Base-by-base conservation (phyloP, 1,140 invertebrate genomes). In the Nephila pilipes region DNA sequence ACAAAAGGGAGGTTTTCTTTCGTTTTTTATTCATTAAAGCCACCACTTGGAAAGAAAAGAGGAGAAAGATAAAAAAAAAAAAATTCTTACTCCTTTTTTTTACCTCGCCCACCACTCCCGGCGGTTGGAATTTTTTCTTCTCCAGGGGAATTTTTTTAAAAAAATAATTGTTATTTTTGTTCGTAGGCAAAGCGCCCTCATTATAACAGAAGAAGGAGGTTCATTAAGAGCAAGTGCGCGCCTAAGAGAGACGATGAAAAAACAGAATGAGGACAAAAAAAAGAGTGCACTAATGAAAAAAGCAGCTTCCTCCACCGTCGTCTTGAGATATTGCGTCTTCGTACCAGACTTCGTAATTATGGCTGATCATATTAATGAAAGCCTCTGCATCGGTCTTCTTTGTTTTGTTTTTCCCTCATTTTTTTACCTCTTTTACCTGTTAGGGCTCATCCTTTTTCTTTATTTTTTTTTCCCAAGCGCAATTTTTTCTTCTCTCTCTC, bases 311-410 rank as follows among this genome's bases (percentile, higher is more conserved):
- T 93, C 85, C 20, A 57, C 80, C 90, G 58, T 54, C 83, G 85
- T 79, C 91, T 93, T 93, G 91, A 87, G 85, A 81, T 93, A 88
- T 89, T 89, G 75, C 85, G 65, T 93, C 87, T 89, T 83, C 55
- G 69, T 83, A 58, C 79, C 36, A 88, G 85, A 81, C 92, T 93
- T 83, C 58, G 92, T 93, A 93, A 93, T 93, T 93, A 93, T 93
- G 92, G 92, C 92, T 93, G 92, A 93, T 93, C 92, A 93, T 89
- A 93, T 93, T 93, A 93, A 93, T 93, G 85, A 93, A 93, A 93
- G 92, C 87, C 75, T 65, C 92, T 63, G 87, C 92, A 83, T 58
- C 92, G 92, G 55, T 93, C 63, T 89, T 93, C 57, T 89, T 93
- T 93, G 38, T 79, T 79, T 89, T 79, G 65, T 89, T 88, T 88